Evolutionary conservation across 2,888 invertebrate species (phyloP).

Genomic region (Macrosiphum euphorbiae): DNA sequence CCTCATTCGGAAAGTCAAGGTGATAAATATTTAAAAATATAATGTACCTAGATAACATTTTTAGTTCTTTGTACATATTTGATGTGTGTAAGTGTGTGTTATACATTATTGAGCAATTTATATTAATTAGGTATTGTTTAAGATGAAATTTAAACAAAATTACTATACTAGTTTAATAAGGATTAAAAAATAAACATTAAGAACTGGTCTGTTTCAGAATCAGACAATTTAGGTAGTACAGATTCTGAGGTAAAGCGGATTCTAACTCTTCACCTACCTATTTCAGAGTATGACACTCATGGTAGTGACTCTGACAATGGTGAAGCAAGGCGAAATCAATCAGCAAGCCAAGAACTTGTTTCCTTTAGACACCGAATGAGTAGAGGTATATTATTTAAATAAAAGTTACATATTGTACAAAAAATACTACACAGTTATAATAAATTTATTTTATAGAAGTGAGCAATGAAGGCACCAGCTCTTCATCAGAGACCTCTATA

Average conservation of each 20-base stretch:
- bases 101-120: background rate
- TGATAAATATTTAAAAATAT: slow-evolving; percentile 68
- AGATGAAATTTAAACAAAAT: background rate
- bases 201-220: slow-evolving; percentile 77
- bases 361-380: slow-evolving; percentile 73
- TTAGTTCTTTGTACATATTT: background rate
- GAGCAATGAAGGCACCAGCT: slow-evolving; percentile 83
- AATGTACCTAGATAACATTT: background rate
- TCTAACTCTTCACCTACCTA: slow-evolving; percentile 91
- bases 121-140: background rate
- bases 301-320: slow-evolving; percentile 81
- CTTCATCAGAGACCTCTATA: slow-evolving; percentile 83
- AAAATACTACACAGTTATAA: background rate
- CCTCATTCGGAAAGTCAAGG: slow-evolving; percentile 89
- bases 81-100: background rate
- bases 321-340: slow-evolving; percentile 71
- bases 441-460: slow-evolving; percentile 31
- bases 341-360: slow-evolving; percentile 75
- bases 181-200: slow-evolving; percentile 24
- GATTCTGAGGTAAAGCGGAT: slow-evolving; percentile 95
- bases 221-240: slow-evolving; percentile 94
- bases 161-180: background rate
- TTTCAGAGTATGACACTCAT: slow-evolving; percentile 91
- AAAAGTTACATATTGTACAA: background rate
- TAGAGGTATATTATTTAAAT: slow-evolving; percentile 69